These are phyloP conservation scores for Chaetodon trifascialis DNA, from an alignment of 2,113 vertebrate genomes.

Conservation along the genomic window DNA sequence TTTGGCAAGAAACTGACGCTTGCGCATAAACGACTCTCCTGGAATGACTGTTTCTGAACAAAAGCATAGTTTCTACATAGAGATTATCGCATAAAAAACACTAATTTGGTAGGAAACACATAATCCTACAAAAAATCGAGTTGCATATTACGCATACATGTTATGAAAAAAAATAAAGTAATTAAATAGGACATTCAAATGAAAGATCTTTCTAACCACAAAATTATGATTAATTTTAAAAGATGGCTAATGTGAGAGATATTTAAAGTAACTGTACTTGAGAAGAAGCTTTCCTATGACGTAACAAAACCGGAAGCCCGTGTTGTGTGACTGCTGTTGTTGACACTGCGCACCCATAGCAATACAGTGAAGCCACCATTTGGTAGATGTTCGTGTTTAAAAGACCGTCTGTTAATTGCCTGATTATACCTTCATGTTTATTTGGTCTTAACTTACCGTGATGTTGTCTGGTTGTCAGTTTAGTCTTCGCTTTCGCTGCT, in stretches of 20 bases:
- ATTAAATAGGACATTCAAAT: background rate
- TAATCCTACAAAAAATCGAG: no score
- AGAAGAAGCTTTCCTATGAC: constrained; percentile 37
- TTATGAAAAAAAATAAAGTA: background rate
- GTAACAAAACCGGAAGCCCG: constrained; percentile 61
- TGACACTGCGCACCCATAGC: constrained; percentile 40
- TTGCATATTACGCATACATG: no score
- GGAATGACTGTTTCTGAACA: no score
- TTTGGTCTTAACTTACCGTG: background rate
- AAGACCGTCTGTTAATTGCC: background rate
- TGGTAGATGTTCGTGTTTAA: background rate
- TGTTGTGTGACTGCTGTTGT: constrained; percentile 52
- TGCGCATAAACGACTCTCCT: no score
- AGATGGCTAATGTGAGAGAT: no score
- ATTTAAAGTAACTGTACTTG: background rate
- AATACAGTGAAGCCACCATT: background rate
- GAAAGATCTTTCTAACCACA: no score
- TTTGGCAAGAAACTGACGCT: no score
- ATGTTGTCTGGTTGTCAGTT: background rate
- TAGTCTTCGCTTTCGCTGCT: background rate
- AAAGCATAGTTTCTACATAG: no score
- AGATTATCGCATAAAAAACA: no score
- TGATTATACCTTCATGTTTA: background rate
- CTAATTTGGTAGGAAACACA: no score
- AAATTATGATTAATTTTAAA: no score